Conservation (phyloP, 2,888 invertebrate species). For the Callimorpha dominula region DNA sequence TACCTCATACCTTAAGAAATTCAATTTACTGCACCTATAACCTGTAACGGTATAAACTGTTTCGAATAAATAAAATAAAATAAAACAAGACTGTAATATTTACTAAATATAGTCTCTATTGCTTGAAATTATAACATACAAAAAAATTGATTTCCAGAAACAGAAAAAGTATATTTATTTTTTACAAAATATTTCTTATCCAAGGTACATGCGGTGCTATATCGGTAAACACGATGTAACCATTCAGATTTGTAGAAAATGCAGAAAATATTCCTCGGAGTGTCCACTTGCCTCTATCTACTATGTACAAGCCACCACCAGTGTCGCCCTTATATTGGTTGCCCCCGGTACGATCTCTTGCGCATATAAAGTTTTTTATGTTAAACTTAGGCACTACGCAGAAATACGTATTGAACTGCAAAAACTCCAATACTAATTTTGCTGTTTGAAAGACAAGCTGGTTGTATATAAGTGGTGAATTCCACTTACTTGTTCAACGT, state of each 20-base stretch:
- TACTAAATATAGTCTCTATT: too few relatives aligned
- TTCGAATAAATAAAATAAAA: too few relatives aligned
- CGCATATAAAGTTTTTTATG: neutral
- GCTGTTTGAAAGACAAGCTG: neutral
- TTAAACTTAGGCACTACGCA: too few relatives aligned
- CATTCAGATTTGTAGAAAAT: neutral
- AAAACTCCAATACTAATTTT: neutral
- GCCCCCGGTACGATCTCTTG: neutral
- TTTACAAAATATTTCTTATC: neutral
- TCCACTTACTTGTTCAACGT: neutral
- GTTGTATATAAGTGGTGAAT: constrained; percentile 1
- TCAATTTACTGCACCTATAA: too few relatives aligned
- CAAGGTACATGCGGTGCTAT: neutral
- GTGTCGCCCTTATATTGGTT: neutral
- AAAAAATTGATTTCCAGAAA: neutral
- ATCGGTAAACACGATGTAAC: neutral
- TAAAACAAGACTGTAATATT: too few relatives aligned
- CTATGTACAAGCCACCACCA: neutral
- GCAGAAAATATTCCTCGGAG: neutral
- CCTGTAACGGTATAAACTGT: too few relatives aligned
- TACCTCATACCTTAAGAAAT: too few relatives aligned
- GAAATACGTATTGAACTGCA: too few relatives aligned
- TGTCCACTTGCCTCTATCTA: neutral
- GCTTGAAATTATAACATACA: too few relatives aligned
- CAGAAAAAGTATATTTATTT: neutral